These are phyloP conservation scores for Hippocampus abdominalis DNA, from an alignment of 2,113 vertebrate species.

Conservation along the genomic window DNA sequence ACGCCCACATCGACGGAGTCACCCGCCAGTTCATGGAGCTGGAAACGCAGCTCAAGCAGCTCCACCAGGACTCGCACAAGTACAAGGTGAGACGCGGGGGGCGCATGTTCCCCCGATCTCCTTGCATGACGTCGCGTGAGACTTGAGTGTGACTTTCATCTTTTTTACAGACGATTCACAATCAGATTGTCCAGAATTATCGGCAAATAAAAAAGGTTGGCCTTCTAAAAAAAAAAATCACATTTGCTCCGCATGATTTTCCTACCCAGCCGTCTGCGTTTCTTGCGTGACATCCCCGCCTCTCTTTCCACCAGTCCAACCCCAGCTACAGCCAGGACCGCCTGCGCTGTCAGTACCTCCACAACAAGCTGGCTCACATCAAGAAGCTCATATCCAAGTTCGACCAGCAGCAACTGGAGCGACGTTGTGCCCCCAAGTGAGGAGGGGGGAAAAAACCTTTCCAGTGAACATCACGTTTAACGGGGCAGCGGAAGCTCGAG, in stretches of 20 bases:
- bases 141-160: neutral
- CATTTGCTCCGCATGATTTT: neutral
- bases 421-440: constrained; percentile 23
- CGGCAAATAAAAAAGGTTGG: constrained; percentile 89
- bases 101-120: no score
- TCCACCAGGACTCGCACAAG: constrained; percentile 78
- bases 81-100: constrained; percentile 76
- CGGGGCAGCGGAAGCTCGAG: neutral
- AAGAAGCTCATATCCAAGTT: constrained; percentile 90
- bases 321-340: constrained; percentile 89
- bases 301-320: constrained; percentile 73
- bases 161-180: constrained; percentile 78
- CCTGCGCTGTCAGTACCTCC: constrained; percentile 88
- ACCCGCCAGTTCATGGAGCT: constrained; percentile 85
- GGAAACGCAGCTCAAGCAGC: constrained; percentile 81
- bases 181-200: constrained; percentile 90
- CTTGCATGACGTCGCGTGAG: no score
- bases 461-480: neutral
- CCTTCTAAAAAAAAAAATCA: neutral
- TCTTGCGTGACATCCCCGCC: neutral
- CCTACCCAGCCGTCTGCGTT: neutral
- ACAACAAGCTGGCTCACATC: constrained; percentile 93
- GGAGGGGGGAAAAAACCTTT: neutral
- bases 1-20: constrained; percentile 83
- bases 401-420: constrained; percentile 79